A percentile compares a stretch with the other conserved stretches of the same genome.
Conservation (phyloP, 1,140 invertebrate species). For the Scaptomyza montana region DNA sequence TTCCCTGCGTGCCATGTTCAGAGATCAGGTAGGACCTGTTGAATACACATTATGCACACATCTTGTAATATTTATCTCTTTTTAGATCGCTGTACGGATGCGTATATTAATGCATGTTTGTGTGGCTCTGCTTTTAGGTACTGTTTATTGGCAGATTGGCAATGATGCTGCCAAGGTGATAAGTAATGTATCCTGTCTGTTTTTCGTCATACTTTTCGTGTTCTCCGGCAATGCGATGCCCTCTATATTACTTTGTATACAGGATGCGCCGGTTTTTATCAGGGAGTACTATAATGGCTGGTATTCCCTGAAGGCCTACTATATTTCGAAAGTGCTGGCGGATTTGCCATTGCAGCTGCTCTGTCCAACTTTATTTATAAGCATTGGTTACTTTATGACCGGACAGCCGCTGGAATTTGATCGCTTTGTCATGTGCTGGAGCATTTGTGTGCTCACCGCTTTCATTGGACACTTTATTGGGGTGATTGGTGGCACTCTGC, state of each 20-base stretch:
- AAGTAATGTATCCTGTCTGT: slow-evolving; percentile 92
- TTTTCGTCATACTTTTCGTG: slow-evolving; percentile 93
- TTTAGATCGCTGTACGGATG: slow-evolving; percentile 89
- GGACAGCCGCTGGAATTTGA: slow-evolving; percentile 89
- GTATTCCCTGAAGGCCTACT: slow-evolving; percentile 93
- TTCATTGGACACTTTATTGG: slow-evolving; percentile 92
- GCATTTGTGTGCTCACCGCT: slow-evolving; percentile 88
- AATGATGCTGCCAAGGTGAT: slow-evolving; percentile 89
- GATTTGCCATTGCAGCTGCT: slow-evolving; percentile 93
- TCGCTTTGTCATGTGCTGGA: slow-evolving; percentile 89
- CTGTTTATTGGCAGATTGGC: slow-evolving; percentile 92
- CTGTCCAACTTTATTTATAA: slow-evolving; percentile 88
- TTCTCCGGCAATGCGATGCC: slow-evolving; percentile 96
- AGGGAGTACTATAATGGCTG: slow-evolving; percentile 95
- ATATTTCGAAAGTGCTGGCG: slow-evolving; percentile 92
- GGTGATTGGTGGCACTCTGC: slow-evolving; percentile 89
- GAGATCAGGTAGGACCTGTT: slow-evolving; percentile 56
- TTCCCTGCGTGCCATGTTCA: slow-evolving; percentile 56
- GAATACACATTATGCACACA: no score
- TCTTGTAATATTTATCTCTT: not conserved
- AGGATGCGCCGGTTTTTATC: slow-evolving; percentile 93
- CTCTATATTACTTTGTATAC: slow-evolving; percentile 93
- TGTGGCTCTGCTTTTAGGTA: slow-evolving; percentile 91
- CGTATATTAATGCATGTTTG: slow-evolving; percentile 89
- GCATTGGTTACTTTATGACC: slow-evolving; percentile 92